These are phyloP conservation scores for Anhinga anhinga DNA, from an alignment of 2,113 vertebrate species.

Conservation along the genomic window DNA sequence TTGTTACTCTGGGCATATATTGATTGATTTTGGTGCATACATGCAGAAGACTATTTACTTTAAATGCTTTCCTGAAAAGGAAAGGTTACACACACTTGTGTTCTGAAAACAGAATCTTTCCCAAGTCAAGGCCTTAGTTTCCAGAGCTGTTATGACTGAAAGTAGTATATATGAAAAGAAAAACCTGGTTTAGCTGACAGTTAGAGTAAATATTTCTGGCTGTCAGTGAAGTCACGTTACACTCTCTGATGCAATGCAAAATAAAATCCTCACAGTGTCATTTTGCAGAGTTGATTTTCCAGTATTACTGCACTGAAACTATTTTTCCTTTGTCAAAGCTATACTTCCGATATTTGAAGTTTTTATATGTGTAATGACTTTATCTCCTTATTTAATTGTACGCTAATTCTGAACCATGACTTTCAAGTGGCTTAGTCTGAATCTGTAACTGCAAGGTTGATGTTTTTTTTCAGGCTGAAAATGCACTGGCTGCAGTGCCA, in stretches of 20 bases:
- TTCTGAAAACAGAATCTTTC: neutral
- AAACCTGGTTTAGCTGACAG: neutral
- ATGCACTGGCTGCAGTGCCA: conserved; percentile 56
- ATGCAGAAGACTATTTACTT: neutral
- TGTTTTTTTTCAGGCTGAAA: conserved; percentile 75
- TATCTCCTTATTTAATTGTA: conserved; percentile 3
- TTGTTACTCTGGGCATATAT: neutral
- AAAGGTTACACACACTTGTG: neutral
- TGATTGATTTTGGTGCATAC: neutral
- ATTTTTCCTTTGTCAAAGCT: neutral
- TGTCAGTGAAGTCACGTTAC: neutral
- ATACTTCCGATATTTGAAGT: neutral
- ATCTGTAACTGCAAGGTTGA: neutral
- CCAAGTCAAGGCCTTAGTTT: neutral
- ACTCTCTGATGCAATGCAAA: neutral
- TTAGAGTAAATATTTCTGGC: neutral
- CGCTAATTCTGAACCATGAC: neutral
- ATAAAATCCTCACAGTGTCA: neutral
- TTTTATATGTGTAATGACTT: neutral
- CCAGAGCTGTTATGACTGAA: neutral
- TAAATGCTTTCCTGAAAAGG: neutral
- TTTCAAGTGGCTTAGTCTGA: neutral
- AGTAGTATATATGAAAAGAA: neutral
- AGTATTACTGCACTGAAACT: neutral
- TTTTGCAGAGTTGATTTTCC: neutral